Percentiles rank a stretch among this genome's conserved stretches.
Evolutionary conservation across 1,140 invertebrate species (phyloP).

Genomic region (Bombus fervidus): DNA sequence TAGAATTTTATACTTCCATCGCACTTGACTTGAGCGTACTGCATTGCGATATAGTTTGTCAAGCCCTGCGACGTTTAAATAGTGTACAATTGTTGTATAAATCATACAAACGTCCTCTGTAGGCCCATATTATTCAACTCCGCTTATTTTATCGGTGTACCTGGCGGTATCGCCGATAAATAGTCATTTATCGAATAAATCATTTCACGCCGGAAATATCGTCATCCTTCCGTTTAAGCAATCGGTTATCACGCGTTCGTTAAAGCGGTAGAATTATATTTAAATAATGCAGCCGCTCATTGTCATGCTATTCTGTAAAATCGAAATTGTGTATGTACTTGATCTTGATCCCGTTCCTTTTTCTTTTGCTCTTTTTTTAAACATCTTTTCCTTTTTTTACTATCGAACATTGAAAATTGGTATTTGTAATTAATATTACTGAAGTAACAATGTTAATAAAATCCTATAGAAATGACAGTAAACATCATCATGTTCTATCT

Average conservation of each 20-base stretch:
- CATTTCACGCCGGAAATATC: not conserved
- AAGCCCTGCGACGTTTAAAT: constrained; percentile 73
- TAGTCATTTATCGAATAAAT: constrained; percentile 33
- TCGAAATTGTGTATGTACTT: constrained; percentile 11
- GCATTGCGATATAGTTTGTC: constrained; percentile 71
- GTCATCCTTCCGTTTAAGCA: not conserved
- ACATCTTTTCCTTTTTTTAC: constrained; percentile 6
- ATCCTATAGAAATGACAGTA: constrained; percentile 42
- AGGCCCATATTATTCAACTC: constrained; percentile 67
- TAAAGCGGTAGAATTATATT: constrained; percentile 19
- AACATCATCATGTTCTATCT: not conserved
- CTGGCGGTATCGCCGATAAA: not conserved
- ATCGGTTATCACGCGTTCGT: not conserved
- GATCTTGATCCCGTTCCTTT: not conserved
- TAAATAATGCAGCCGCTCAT: constrained; percentile 33
- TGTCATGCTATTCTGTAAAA: constrained; percentile 12
- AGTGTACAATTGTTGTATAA: constrained; percentile 79
- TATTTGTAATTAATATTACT: constrained; percentile 46
- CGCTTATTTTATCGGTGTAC: constrained; percentile 45
- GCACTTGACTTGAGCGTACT: constrained; percentile 66
- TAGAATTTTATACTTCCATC: constrained; percentile 77
- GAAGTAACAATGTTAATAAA: constrained; percentile 51
- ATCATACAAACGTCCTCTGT: constrained; percentile 70
- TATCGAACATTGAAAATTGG: constrained; percentile 43
- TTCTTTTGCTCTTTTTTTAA: not conserved